Evolutionary conservation across 1,140 invertebrate genomes (phyloP).

Genomic region (Sogatella furcifera): DNA sequence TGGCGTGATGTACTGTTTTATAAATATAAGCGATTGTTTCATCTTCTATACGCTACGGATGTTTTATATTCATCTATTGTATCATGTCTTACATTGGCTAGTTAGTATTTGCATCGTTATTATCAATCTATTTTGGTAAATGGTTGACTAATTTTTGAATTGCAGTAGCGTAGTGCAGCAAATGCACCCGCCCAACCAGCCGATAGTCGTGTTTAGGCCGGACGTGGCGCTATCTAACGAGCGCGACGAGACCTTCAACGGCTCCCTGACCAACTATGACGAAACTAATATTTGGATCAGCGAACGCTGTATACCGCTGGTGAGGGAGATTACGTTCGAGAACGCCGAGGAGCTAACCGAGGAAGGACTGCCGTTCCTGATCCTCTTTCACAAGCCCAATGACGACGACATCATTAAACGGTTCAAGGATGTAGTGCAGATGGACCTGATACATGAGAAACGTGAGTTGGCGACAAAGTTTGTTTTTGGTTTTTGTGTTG

Average conservation of each 20-base stretch:
- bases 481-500: no score
- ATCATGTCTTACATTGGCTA: no score
- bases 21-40: no score
- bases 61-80: no score
- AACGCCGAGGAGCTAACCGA: slow-evolving; percentile 99
- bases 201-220: slow-evolving; percentile 70
- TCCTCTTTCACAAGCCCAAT: slow-evolving; percentile 79
- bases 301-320: slow-evolving; percentile 77
- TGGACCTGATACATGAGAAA: slow-evolving; percentile 76
- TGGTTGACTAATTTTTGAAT: no score
- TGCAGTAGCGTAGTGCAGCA: slow-evolving; percentile 44
- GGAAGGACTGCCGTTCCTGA: slow-evolving; percentile 97
- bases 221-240: slow-evolving; percentile 67
- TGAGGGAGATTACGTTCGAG: slow-evolving; percentile 94
- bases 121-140: no score
- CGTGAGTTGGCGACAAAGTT: no score
- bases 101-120: no score
- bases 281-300: slow-evolving; percentile 64
- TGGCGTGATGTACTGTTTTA: no score
- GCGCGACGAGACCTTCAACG: slow-evolving; percentile 67
- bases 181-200: slow-evolving; percentile 71
- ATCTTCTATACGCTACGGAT: no score
- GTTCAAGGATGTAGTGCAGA: slow-evolving; percentile 72
- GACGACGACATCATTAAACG: slow-evolving; percentile 82
- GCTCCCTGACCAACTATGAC: slow-evolving; percentile 59